These are phyloP conservation scores for Listronotus oregonensis DNA, from an alignment of 1,140 invertebrate species.

Conservation along the genomic window DNA sequence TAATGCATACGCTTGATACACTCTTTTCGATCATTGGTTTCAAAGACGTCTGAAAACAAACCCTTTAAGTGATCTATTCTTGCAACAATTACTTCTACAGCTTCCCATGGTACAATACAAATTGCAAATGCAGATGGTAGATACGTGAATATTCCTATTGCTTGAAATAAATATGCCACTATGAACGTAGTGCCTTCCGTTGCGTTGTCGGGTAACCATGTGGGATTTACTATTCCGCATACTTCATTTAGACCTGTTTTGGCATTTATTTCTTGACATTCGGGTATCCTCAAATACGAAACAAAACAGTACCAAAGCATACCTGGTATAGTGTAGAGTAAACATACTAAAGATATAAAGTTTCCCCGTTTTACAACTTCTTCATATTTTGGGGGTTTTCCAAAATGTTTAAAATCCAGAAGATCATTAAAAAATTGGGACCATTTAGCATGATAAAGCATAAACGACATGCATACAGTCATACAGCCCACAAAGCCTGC, in stretches of 20 bases:
- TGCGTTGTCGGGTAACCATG: constrained; percentile 14
- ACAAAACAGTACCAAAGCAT: constrained; percentile 25
- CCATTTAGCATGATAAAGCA: constrained; percentile 17
- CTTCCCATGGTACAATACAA: constrained; percentile 17
- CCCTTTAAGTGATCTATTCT: constrained; percentile 22
- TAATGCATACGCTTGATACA: neutral
- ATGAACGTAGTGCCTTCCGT: neutral
- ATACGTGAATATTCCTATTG: constrained; percentile 10
- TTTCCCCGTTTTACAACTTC: constrained; percentile 24
- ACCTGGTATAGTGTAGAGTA: constrained; percentile 18
- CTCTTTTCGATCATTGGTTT: constrained; percentile 1
- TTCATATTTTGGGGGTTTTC: constrained; percentile 13
- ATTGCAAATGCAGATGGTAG: constrained; percentile 14
- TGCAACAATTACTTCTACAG: constrained; percentile 18
- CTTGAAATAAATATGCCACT: constrained; percentile 16
- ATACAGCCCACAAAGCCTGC: constrained; percentile 24
- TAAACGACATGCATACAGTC: constrained; percentile 7
- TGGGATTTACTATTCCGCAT: constrained; percentile 29
- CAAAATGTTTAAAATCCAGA: constrained; percentile 19
- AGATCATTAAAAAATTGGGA: constrained; percentile 16
- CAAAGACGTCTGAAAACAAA: constrained; percentile 3
- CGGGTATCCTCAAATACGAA: constrained; percentile 15
- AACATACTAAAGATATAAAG: constrained; percentile 2
- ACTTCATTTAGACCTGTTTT: constrained; percentile 9
- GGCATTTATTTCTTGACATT: constrained; percentile 10